Percentiles rank a stretch among this genome's conserved stretches.
phyloP scores from a whole-genome alignment of 2,113 vertebrate genomes.

The Corapipo altera region DNA sequence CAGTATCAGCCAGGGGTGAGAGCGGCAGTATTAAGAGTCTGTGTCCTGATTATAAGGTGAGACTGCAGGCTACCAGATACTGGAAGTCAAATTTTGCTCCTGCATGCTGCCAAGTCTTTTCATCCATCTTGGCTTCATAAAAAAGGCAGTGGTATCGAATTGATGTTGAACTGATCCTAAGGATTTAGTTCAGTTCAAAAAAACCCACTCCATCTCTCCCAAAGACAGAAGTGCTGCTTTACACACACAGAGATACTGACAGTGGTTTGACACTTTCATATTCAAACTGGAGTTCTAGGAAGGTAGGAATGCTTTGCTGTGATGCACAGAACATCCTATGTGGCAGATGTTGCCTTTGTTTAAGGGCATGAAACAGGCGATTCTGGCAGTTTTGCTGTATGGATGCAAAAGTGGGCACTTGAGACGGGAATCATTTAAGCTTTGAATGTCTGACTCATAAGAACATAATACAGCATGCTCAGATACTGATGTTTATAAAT shows the following conservation, averaged over 20 bases:
- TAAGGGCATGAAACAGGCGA: neutral
- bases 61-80: neutral
- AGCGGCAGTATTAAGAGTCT: neutral
- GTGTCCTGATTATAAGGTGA: neutral
- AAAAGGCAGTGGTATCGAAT: neutral
- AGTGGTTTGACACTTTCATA: neutral
- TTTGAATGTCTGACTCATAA: neutral
- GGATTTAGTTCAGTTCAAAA: neutral
- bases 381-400: neutral
- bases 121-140: neutral
- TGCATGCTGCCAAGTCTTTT: neutral
- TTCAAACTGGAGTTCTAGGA: neutral
- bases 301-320: neutral
- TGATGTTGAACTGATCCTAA: neutral
- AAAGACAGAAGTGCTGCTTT: neutral
- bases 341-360: neutral
- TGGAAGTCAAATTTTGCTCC: neutral
- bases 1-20: neutral
- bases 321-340: neutral
- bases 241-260: neutral
- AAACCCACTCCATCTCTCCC: neutral
- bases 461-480: neutral
- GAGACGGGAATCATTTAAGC: neutral
- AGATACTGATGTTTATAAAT: neutral
- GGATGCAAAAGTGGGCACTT: neutral